Conservation (phyloP, 2,888 invertebrate species). For the Mythimna albipuncta region DNA sequence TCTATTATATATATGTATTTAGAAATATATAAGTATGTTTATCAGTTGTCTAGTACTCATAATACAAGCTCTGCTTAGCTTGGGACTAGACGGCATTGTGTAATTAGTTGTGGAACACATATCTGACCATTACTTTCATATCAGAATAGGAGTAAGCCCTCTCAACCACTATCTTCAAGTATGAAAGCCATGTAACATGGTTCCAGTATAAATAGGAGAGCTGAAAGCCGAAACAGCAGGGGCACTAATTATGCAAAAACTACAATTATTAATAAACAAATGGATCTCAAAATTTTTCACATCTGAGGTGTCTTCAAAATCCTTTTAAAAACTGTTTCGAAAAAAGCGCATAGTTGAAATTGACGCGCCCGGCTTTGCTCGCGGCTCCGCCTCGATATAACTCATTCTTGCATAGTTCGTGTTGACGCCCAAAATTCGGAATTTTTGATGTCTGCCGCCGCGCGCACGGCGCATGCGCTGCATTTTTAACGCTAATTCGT, state of each 20-base stretch:
- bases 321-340: slow-evolving; percentile 43
- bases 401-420: slow-evolving; percentile 77
- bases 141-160: too few relatives aligned
- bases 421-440: slow-evolving; percentile 74
- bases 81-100: too few relatives aligned
- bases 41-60: too few relatives aligned
- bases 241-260: slow-evolving; percentile 8
- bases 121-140: too few relatives aligned
- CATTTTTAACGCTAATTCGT: slow-evolving; percentile 79
- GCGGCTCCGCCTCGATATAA: slow-evolving; percentile 63
- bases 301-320: slow-evolving; percentile 36
- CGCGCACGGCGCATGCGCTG: slow-evolving; percentile 69
- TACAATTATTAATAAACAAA: slow-evolving; percentile 6
- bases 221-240: not conserved
- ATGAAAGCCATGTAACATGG: slow-evolving; percentile 5
- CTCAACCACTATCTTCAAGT: not conserved
- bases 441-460: slow-evolving; percentile 74
- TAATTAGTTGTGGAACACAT: too few relatives aligned
- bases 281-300: slow-evolving; percentile 21
- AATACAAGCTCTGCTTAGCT: too few relatives aligned
- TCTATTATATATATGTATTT: too few relatives aligned
- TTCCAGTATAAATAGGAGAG: not conserved
- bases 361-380: slow-evolving; percentile 27
- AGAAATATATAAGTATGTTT: too few relatives aligned
- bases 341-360: slow-evolving; percentile 62